Evolutionary conservation across 2,888 invertebrate species (phyloP).

Genomic region (Nineta flava): DNA sequence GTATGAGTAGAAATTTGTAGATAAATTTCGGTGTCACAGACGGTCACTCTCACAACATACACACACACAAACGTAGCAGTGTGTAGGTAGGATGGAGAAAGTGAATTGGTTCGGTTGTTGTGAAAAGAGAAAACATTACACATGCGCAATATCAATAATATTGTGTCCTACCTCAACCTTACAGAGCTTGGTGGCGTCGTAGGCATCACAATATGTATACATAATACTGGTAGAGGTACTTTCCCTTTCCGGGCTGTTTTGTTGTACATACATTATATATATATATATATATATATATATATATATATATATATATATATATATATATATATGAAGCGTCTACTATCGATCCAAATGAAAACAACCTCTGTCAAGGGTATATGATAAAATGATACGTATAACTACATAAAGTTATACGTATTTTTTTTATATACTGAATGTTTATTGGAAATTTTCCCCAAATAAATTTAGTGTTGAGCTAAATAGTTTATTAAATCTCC

Average conservation of each 20-base stretch:
- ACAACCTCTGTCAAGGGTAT: no score
- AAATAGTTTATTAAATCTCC: no score
- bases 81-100: slow-evolving; percentile 9
- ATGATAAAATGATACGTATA: no score
- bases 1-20: no score
- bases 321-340: no score
- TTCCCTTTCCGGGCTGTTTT: not conserved
- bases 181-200: not conserved
- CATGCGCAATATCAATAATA: not conserved
- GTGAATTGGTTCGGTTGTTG: slow-evolving; percentile 5
- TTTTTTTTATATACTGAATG: no score
- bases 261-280: not conserved
- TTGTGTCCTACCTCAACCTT: not conserved
- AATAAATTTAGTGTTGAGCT: no score
- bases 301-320: no score
- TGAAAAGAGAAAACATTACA: slow-evolving; percentile 9
- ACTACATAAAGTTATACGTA: no score
- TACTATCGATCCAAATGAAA: no score
- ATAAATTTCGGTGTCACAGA: slow-evolving; percentile 7
- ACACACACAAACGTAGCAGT: no score
- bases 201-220: not conserved
- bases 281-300: not conserved
- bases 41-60: slow-evolving; percentile 3
- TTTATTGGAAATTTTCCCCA: no score
- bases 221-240: not conserved